Evolutionary conservation across 1,140 invertebrate species (phyloP), one percentile per base, ranked within the genome.

Genomic region (Drosophila neocordata): DNA sequence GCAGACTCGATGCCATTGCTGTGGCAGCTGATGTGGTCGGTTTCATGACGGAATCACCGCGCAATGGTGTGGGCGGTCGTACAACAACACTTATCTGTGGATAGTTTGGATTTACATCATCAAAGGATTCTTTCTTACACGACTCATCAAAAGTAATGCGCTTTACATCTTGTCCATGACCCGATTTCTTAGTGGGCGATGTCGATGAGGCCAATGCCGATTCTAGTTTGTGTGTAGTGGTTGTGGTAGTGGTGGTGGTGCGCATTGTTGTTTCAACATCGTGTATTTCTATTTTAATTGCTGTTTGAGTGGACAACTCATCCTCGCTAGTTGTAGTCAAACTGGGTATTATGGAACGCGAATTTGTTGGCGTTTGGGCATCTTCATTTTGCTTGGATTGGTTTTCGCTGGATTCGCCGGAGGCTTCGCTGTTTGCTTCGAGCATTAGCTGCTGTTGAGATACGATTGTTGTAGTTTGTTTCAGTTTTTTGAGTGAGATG

Each of bases 21-120:
- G 77, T 38, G 65, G 74, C 41, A 66, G 80, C 51, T 34, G 67
- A 69, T 34, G 65, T 38, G 56, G 65, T 64, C 31, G 77, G 72
- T 64, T 91, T 90, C 15, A 91, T 65, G 7, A 56, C n/a, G 22
- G 72, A 84, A 67, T 91, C 90, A 51, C 90, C 90, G 72, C 90
- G 85, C 74, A 91, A 93, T 20, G 95, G 95, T 48, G 95, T 95
- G 53, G 95, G 95, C 24, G 95, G 95, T 87, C 95, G 94, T 20
- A 95, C 94, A 55, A 95, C 94, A 56, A 95, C 95, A 90, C 94
- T 94, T 59, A 95, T 94, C 92, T 93, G 93, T 59, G 94, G 85
- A 88, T 91, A 89, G 82, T 91, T 90, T 65, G 90, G 90, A 91
- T 88, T 90, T 89, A 91, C 89, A 90, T 91, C 91, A 91, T 92